Evolutionary conservation across 2,113 vertebrate species (phyloP), one percentile per base, ranked within the genome.

Genomic region (Notothenia coriiceps): DNA sequence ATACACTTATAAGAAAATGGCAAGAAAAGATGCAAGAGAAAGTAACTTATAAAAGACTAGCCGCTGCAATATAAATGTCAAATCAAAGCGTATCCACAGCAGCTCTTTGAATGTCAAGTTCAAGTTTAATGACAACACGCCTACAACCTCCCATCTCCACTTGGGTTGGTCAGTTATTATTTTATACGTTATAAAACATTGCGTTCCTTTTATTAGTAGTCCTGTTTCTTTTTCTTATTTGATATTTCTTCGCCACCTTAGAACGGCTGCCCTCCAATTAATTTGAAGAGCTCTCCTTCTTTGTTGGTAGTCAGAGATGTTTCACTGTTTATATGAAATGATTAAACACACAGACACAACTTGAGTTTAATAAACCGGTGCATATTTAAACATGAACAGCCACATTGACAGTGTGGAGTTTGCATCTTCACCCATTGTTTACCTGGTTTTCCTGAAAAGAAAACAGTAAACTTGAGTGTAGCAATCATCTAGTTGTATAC

Each of bases 51-150:
- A 25, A 54, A 77, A 74, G 66, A 18, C 51, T 15, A 68, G 59
- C 51, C 6, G 4, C 18, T 7, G 17, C 33, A 77, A 57, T 63
- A 68, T 77, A 71, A 82, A 89, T 80, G 73, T 85, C 64, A 84
- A 82, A 74, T 82, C 57, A 52, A 65, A 70, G 61, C 54, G 29
- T 47, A 72, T 76, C 10, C 57, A 46, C 56, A 63, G 62, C 55
- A 66, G 49, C 81, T 80, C 85, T 70, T 63, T 85, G 68, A 78
- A 80, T 79, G 76, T 80, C 68, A 74, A 49, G 73, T 73, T 73
- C 73, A 62, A 40, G 46, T 82, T 79, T 66, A 74, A 86, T 74
- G 74, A 74, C 63, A 17, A 35, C 47, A 43, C 4, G 13, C 52
- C 20, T 66, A n/a, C 44, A 75, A 14, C 62, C 10, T 81, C 59